A percentile compares a stretch with the other conserved stretches of the same genome.
Conservation (phyloP, 1,140 invertebrate genomes). For the Atta texana region DNA sequence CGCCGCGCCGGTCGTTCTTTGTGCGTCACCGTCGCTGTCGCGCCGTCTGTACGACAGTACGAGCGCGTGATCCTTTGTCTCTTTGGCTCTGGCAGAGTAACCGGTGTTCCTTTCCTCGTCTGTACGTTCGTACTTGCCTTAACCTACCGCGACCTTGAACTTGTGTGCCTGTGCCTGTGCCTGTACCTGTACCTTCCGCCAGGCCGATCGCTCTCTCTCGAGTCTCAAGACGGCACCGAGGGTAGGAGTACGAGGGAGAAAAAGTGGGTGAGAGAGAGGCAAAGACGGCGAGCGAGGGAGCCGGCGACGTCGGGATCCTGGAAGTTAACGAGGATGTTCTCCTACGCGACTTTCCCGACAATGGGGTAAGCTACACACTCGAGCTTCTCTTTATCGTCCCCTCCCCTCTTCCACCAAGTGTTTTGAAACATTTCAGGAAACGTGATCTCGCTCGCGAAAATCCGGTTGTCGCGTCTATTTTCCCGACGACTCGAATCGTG, state of each 20-base stretch:
- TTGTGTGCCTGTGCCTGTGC: conserved; percentile 66
- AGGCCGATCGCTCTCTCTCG: conserved; percentile 58
- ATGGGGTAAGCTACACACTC: conserved; percentile 82
- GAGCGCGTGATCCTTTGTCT: conserved; percentile 22
- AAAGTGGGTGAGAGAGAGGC: conserved; percentile 7
- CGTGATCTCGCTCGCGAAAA: neutral
- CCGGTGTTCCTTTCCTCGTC: neutral
- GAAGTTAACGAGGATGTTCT: conserved; percentile 81
- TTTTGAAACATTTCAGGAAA: no score
- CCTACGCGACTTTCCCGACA: conserved; percentile 84
- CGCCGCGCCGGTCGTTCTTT: conserved; percentile 25
- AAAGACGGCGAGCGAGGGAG: neutral
- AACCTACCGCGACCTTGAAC: conserved; percentile 70
- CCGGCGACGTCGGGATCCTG: conserved; percentile 49
- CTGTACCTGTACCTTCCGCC: conserved; percentile 50
- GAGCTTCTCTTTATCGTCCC: neutral
- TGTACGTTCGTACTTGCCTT: neutral
- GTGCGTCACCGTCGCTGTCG: neutral
- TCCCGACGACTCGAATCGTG: neutral
- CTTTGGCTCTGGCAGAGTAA: neutral
- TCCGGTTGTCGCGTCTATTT: neutral
- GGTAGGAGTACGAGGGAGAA: conserved; percentile 34
- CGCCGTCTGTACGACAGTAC: no score
- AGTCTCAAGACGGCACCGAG: conserved; percentile 37
- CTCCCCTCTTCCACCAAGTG: no score